Percentiles rank a stretch among this genome's conserved stretches.
These are phyloP conservation scores for Rhizoglyphus robini DNA, from an alignment of 1,140 invertebrate species.

Conservation along the genomic window DNA sequence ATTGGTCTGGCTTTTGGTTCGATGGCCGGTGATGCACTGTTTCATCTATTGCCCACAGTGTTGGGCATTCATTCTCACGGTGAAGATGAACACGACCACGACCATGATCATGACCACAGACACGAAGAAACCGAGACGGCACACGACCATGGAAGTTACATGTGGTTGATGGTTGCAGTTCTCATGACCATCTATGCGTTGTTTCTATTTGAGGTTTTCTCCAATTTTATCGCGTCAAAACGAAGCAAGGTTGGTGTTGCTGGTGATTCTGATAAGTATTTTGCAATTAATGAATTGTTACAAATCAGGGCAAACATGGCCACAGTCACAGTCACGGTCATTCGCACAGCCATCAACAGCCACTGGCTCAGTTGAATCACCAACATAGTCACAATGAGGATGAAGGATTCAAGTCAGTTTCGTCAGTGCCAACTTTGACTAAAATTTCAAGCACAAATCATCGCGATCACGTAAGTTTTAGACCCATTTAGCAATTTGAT, in stretches of 20 bases:
- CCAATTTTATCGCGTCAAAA: constrained; percentile 22
- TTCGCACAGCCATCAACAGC: too few species aligned
- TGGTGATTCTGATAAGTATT: too few species aligned
- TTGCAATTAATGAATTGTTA: too few species aligned
- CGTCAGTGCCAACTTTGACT: background rate
- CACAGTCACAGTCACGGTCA: constrained; percentile 25
- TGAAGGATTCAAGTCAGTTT: background rate
- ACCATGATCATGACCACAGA: constrained; percentile 16
- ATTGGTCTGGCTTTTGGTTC: constrained; percentile 38
- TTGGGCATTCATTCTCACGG: constrained; percentile 27
- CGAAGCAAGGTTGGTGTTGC: too few species aligned
- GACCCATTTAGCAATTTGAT: too few species aligned
- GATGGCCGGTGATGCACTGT: constrained; percentile 34
- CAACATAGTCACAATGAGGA: background rate
- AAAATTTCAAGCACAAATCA: background rate
- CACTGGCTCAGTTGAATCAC: too few species aligned
- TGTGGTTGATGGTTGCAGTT: constrained; percentile 28
- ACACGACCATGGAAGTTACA: constrained; percentile 23
- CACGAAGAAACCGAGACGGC: constrained; percentile 10
- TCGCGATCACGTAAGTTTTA: background rate
- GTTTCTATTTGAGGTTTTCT: constrained; percentile 31
- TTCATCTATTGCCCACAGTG: constrained; percentile 37
- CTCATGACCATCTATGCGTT: constrained; percentile 31
- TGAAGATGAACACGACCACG: constrained; percentile 18
- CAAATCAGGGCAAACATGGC: too few species aligned